Conservation (phyloP, 2,797 vertebrate genomes). For the Microctenopoma lineatum region DNA sequence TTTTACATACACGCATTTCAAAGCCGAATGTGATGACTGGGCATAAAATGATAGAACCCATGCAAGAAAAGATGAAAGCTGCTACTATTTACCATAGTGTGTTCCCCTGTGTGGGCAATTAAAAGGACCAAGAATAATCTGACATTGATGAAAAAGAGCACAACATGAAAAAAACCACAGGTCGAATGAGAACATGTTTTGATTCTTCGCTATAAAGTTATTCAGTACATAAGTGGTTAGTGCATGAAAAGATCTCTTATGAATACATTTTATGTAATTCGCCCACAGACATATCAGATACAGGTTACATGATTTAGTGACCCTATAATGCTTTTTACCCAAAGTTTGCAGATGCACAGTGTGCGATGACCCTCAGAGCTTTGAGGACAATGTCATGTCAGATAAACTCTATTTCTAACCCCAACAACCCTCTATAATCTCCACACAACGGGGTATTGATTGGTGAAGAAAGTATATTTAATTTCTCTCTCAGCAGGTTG, state of each 20-base stretch:
- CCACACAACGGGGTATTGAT: slow-evolving; percentile 68
- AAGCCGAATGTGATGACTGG: neutral
- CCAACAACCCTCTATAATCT: slow-evolving; percentile 54
- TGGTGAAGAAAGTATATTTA: slow-evolving; percentile 65
- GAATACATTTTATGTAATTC: slow-evolving; percentile 29
- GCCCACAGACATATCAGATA: slow-evolving; percentile 36
- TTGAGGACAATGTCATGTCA: slow-evolving; percentile 57
- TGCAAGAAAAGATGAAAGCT: slow-evolving; percentile 25
- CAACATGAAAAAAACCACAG: slow-evolving; percentile 11
- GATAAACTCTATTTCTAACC: slow-evolving; percentile 58
- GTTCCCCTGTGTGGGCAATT: slow-evolving; percentile 10
- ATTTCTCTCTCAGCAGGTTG: slow-evolving; percentile 71
- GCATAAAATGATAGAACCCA: neutral
- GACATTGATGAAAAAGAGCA: slow-evolving; percentile 32
- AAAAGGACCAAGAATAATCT: slow-evolving; percentile 21
- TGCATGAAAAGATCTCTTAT: slow-evolving; percentile 27
- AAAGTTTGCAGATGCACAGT: slow-evolving; percentile 39
- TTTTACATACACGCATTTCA: neutral
- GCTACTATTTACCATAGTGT: slow-evolving; percentile 15
- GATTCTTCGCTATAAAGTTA: slow-evolving; percentile 15
- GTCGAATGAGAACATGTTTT: slow-evolving; percentile 6
- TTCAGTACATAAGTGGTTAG: slow-evolving; percentile 12
- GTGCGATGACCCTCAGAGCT: slow-evolving; percentile 49
- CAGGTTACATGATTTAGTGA: slow-evolving; percentile 31
- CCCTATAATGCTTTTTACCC: slow-evolving; percentile 26